Conservation (phyloP, 2,113 vertebrate species). For the Varanus salvator region DNA sequence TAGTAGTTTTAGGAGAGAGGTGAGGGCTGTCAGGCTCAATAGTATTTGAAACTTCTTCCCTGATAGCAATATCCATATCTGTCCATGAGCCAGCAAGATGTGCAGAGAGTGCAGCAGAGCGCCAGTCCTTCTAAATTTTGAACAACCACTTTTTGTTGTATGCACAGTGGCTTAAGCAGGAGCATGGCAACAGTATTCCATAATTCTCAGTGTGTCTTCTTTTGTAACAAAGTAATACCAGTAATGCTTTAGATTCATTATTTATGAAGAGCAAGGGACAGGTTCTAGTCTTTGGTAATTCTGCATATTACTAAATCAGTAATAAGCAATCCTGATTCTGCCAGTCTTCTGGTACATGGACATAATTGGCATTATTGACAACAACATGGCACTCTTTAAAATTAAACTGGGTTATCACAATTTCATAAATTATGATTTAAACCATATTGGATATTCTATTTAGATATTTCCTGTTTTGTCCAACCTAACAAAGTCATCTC, state of each 20-base stretch:
- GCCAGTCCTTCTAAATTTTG: no score
- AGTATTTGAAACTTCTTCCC: neutral
- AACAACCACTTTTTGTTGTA: no score
- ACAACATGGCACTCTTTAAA: neutral
- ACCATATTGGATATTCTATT: neutral
- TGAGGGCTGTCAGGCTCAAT: neutral
- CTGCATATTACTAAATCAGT: neutral
- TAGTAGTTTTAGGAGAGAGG: neutral
- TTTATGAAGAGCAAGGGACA: no score
- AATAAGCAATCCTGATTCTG: neutral
- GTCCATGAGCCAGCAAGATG: no score
- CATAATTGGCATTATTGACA: neutral
- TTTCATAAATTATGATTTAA: neutral
- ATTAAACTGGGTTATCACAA: neutral
- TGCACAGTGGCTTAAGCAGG: no score
- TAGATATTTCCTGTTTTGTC: slow-evolving; percentile 3
- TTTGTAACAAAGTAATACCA: neutral
- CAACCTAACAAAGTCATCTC: neutral
- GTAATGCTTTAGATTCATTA: neutral
- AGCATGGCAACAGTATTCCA: no score
- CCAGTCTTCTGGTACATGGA: neutral
- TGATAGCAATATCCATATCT: neutral
- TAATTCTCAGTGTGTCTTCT: neutral
- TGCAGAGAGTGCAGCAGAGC: no score
- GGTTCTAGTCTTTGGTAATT: neutral